These are phyloP conservation scores for Crenichthys baileyi DNA, from an alignment of 2,797 vertebrate genomes.

Conservation along the genomic window DNA sequence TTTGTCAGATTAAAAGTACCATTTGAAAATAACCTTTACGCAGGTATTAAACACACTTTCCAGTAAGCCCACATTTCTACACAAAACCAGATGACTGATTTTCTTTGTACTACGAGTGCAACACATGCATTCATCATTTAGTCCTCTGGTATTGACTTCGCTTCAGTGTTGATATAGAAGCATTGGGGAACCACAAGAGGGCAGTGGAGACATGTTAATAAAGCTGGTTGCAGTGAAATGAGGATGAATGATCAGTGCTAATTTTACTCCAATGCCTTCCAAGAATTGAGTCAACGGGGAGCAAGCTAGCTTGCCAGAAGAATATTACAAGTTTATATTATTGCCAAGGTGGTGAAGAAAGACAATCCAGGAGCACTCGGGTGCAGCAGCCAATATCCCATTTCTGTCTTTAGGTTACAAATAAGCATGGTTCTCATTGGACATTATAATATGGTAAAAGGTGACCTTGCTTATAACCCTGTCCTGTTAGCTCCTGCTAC, in stretches of 20 bases:
- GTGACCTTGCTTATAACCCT: constrained; percentile 62
- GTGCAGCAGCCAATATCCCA: not conserved
- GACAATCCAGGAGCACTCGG: constrained; percentile 4
- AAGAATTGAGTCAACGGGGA: constrained; percentile 29
- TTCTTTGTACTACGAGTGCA: no score
- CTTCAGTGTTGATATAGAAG: constrained; percentile 4
- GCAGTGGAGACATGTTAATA: constrained; percentile 39
- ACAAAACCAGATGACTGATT: not conserved
- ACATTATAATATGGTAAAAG: constrained; percentile 15
- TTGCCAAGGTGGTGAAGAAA: constrained; percentile 39
- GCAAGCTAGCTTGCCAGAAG: constrained; percentile 26
- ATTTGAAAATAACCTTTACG: no score
- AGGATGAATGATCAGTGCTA: constrained; percentile 10
- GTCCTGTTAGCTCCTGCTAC: constrained; percentile 27
- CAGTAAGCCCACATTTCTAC: no score
- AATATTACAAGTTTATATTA: constrained; percentile 29
- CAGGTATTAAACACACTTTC: no score
- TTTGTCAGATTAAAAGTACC: no score
- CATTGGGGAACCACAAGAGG: constrained; percentile 46
- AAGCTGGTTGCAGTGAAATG: not conserved
- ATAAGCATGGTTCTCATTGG: constrained; percentile 25
- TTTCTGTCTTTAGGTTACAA: constrained; percentile 22
- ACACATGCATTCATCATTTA: no score
- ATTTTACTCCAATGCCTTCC: constrained; percentile 8
- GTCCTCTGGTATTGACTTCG: not conserved